Base-by-base conservation (phyloP, 2,888 invertebrate species). In the Halictus ligatus region DNA sequence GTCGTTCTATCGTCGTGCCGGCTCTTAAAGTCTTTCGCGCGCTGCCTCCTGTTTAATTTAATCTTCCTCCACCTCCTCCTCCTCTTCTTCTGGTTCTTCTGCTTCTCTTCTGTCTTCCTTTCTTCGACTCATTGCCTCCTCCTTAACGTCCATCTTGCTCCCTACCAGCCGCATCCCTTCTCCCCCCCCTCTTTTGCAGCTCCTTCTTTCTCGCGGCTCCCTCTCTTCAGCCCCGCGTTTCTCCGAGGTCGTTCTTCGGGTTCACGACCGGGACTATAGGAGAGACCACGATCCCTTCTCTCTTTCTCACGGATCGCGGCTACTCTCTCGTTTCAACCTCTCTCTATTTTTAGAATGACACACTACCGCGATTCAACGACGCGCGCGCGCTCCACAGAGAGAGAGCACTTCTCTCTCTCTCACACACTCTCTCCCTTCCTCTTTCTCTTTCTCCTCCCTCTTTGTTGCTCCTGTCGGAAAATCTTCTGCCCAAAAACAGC, bases 341-440 rank as follows among this genome's bases (percentile, higher is more conserved):
- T 90, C 87, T 83, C 90, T 94, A 94, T 94, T 94, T 94, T 93
- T 94, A 93, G 94, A 93, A 93, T 94, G 94, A 94, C 94, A 94
- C 94, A 94, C 93, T 95, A 93, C 91, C 94, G 94, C 92, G 94
- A 94, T 93, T 93, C 92, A 93, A 87, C 93, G 92, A 89, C 87
- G 91, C 93, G 90, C 91, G 90, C 40, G 69, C 40, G 43, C 43
- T 67, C 18, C 40, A 40, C 21, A 18, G 21, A 15, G 18, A 6
- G 89, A 72, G 64, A 48, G 25, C 54, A 35, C 54, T 40, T 60
- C 67, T 25, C 71, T 60, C 67, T 25, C 71, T 48, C 58, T 60
- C 75, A 72, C 13, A 5, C 50, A 5, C 50, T 50, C 18, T 50
- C 15, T 50, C 50, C 18, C 50, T 50, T 21, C 6, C 21, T 50